Percentiles rank a stretch among this genome's conserved stretches.
phyloP scores from a whole-genome alignment of 2,797 vertebrate species.

The Esox masquinongy region DNA sequence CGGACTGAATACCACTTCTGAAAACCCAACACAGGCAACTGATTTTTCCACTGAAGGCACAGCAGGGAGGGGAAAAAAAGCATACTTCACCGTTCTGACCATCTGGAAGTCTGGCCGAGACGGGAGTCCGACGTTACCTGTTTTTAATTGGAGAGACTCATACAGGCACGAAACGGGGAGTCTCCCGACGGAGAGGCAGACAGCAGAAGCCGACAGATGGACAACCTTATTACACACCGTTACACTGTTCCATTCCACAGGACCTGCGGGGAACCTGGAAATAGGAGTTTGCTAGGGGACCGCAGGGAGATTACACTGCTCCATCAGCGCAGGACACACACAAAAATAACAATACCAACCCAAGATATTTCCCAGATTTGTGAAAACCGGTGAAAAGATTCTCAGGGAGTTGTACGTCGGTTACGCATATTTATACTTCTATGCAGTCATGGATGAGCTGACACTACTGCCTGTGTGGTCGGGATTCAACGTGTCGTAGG shows the following conservation, averaged over 20 bases:
- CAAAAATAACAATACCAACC: conserved; percentile 33
- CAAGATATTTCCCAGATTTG: not conserved
- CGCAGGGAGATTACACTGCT: conserved; percentile 17
- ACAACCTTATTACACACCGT: conserved; percentile 57
- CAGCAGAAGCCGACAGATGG: conserved; percentile 69
- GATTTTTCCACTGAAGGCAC: conserved; percentile 68
- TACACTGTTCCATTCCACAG: conserved; percentile 31
- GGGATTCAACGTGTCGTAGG: not conserved
- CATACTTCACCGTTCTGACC: conserved; percentile 69
- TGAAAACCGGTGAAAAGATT: not conserved
- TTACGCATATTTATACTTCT: not conserved
- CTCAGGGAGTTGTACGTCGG: not conserved
- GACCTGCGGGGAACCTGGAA: conserved; percentile 35
- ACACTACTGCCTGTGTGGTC: too few relatives aligned
- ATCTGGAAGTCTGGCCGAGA: conserved; percentile 74
- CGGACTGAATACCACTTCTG: conserved; percentile 61
- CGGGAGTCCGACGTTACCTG: conserved; percentile 66
- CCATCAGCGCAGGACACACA: conserved; percentile 23
- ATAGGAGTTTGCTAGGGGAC: conserved; percentile 36
- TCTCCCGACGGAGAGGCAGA: conserved; percentile 65
- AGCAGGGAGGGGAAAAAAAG: conserved; percentile 56
- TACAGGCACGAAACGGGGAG: conserved; percentile 57
- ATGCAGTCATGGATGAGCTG: not conserved
- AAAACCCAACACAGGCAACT: conserved; percentile 65
- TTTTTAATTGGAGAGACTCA: conserved; percentile 76